These are phyloP conservation scores for Semotilus atromaculatus DNA, from an alignment of 2,797 vertebrate species.

Conservation along the genomic window DNA sequence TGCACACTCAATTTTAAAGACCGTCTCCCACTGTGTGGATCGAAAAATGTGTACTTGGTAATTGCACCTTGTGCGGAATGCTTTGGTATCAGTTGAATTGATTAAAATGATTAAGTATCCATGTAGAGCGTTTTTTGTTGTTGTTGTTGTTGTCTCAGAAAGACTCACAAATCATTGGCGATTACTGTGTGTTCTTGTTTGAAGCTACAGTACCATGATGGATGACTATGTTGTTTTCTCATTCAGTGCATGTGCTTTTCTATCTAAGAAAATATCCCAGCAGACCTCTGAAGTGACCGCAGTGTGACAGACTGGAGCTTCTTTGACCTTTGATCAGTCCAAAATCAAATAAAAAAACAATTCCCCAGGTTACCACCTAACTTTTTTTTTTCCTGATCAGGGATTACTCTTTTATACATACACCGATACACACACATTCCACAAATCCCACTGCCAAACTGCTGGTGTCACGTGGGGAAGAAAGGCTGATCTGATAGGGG, in stretches of 20 bases:
- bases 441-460: background rate
- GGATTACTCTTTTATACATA: constrained; percentile 10
- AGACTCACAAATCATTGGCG: constrained; percentile 25
- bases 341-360: constrained; percentile 20
- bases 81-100: constrained; percentile 1
- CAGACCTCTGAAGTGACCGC: constrained; percentile 6
- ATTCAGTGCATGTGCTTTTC: background rate
- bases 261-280: background rate
- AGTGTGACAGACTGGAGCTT: constrained; percentile 10
- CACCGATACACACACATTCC: background rate
- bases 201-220: background rate
- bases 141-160: background rate
- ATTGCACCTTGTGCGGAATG: constrained; percentile 6
- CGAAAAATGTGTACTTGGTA: constrained; percentile 17
- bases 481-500: constrained; percentile 24
- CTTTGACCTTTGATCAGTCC: constrained; percentile 33
- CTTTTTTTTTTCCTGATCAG: constrained; percentile 18
- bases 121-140: background rate
- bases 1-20: background rate
- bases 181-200: background rate
- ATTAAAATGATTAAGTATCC: constrained; percentile 32
- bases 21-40: background rate
- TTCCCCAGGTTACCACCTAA: background rate
- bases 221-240: background rate
- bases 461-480: background rate